A percentile compares a stretch with the other conserved stretches of the same genome.
Conservation (phyloP, 1,140 invertebrate genomes). For the Ooceraea biroi region DNA sequence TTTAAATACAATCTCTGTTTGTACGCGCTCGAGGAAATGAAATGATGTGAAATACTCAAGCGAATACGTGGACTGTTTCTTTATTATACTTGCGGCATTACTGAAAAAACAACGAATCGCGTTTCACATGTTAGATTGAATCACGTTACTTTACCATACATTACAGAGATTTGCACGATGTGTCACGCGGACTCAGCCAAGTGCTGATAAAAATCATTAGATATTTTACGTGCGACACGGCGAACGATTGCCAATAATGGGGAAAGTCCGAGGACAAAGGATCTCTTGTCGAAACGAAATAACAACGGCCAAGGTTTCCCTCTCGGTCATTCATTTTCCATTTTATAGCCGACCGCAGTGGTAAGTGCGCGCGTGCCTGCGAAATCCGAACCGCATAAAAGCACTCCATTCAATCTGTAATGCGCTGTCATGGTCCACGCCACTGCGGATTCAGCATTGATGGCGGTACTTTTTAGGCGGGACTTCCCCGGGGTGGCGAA, state of each 20-base stretch:
- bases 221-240: conserved; percentile 16
- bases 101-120: not conserved
- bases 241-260: conserved; percentile 43
- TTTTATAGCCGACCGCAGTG: conserved; percentile 18
- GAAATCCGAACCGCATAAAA: conserved; percentile 66
- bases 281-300: conserved; percentile 32
- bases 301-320: conserved; percentile 55
- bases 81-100: not conserved
- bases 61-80: not conserved
- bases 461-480: conserved; percentile 51
- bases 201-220: conserved; percentile 43
- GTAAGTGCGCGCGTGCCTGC: conserved; percentile 12
- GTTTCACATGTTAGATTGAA: not conserved
- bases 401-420: conserved; percentile 60
- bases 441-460: conserved; percentile 61
- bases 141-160: not conserved
- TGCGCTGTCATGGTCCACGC: conserved; percentile 45
- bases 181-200: not conserved
- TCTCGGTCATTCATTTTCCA: conserved; percentile 59
- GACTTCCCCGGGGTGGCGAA: conserved; percentile 11
- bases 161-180: not conserved
- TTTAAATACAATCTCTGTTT: not conserved
- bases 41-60: not conserved
- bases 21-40: not conserved
- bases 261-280: conserved; percentile 22